Base-by-base conservation (phyloP, 2,797 vertebrate species). In the Babyrousa celebensis region DNA sequence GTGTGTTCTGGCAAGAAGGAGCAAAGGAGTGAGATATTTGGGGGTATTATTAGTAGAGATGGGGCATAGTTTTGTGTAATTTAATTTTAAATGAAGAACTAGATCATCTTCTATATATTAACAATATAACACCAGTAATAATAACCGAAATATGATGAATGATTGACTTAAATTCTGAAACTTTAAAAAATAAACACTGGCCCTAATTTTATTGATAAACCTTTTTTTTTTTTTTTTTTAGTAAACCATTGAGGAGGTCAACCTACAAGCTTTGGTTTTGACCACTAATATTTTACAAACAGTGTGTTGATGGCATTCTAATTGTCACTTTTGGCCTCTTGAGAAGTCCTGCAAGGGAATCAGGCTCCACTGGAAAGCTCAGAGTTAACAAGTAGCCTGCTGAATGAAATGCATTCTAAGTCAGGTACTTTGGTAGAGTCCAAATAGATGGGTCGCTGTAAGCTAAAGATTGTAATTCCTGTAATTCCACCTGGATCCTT, bases 61-160 rank as follows among this genome's bases (percentile, higher is more conserved):
- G 27, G 10, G 23, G 3, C 27, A 79, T 54, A 48, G 3, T 43
- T 29, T 48, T 32, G 4, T 84, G 11, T 18, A 93, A 82, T 25
- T 92, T 85, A 91, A 88, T 92, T 93, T 70, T 90, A 91, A 93
- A 70, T 72, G 20, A 88, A 96, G 27, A 91, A 65, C 4, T 65
- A 71, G 89, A 71, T 67, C 9, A 58, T 88, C 15, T 54, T 93
- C 5, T 63, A 0, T 54, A 32, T 79, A 56, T 80, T 93, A 85
- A 52, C 89, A 88, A 63, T 65, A 71, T 36, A 63, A 54, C 1
- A 32, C 3, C 2, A 75, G 32, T 60, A 79, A 65, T 40, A 77
- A 68, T 68, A 82, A 85, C 9, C 0, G 68, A 83, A 91, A 85
- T 85, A 72, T 32, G 1, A 63, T n/a, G 17, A 78, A 65, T 27